A percentile compares a stretch with the other conserved stretches of the same genome.
Evolutionary conservation across 37 sponge, comb jelly and placozoan genomes (phyloP).

Genomic region (Chondrosia reniformis): DNA sequence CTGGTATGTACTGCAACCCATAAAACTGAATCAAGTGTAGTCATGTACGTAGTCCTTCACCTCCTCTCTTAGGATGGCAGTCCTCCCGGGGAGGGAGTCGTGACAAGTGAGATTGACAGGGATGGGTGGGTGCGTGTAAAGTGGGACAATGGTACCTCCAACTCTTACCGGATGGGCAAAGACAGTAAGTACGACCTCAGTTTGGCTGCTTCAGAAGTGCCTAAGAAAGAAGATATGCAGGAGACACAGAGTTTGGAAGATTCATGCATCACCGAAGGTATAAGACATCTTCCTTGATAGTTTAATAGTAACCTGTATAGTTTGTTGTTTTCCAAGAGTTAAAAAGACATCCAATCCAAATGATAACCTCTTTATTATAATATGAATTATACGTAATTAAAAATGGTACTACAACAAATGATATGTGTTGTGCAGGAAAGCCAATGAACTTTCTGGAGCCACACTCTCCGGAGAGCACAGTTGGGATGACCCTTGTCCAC

Average conservation of each 20-base stretch:
- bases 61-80: constrained; percentile 65
- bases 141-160: constrained; percentile 87
- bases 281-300: background rate
- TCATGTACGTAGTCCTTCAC: background rate
- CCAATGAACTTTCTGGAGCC: background rate
- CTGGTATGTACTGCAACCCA: too few species aligned
- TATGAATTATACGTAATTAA: too few species aligned
- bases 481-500: background rate
- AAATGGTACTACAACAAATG: background rate
- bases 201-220: constrained; percentile 74
- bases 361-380: too few species aligned
- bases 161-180: constrained; percentile 95
- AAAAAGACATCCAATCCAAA: too few species aligned
- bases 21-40: too few species aligned
- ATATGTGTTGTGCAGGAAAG: background rate
- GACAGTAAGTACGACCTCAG: constrained; percentile 81
- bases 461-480: background rate
- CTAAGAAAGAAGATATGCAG: constrained; percentile 36
- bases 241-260: constrained; percentile 49
- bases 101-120: constrained; percentile 77
- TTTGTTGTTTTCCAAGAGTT: too few species aligned
- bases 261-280: constrained; percentile 35
- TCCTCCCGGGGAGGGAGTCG: constrained; percentile 83
- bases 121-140: constrained; percentile 92
- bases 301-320: too few species aligned